phyloP scores from a whole-genome alignment of 1,140 invertebrate species.

The Phthorimaea operculella region DNA sequence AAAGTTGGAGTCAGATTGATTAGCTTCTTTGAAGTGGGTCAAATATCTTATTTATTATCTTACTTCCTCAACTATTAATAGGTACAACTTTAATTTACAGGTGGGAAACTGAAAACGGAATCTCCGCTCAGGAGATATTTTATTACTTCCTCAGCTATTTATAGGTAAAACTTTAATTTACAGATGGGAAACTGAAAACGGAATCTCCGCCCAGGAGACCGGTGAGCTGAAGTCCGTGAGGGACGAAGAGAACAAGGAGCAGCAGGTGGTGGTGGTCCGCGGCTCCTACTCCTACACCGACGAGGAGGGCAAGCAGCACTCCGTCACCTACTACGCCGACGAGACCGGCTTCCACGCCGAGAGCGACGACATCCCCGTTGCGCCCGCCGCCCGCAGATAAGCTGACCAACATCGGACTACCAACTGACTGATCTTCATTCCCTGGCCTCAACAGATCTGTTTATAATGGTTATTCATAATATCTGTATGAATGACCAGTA shows the following conservation, averaged over 20 bases:
- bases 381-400: constrained; percentile 21
- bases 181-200: constrained; percentile 55
- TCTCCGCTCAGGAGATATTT: constrained; percentile 39
- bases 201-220: constrained; percentile 39
- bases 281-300: constrained; percentile 51
- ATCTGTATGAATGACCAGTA: no score
- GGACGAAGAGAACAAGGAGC: constrained; percentile 61
- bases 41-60: no score
- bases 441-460: background rate
- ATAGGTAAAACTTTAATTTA: constrained; percentile 14
- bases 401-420: background rate
- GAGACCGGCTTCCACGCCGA: constrained; percentile 68
- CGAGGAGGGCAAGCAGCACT: constrained; percentile 38
- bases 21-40: no score
- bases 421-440: background rate
- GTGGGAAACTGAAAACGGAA: constrained; percentile 52
- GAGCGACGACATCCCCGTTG: constrained; percentile 44
- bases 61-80: constrained; percentile 38
- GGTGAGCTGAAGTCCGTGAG: constrained; percentile 47
- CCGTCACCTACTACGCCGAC: constrained; percentile 65
- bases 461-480: background rate
- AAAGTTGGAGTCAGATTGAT: no score
- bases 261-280: constrained; percentile 46
- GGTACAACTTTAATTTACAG: constrained; percentile 32
- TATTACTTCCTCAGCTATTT: constrained; percentile 43